phyloP scores from a whole-genome alignment of 1,140 invertebrate species.

The Hylyphantes graminicola region DNA sequence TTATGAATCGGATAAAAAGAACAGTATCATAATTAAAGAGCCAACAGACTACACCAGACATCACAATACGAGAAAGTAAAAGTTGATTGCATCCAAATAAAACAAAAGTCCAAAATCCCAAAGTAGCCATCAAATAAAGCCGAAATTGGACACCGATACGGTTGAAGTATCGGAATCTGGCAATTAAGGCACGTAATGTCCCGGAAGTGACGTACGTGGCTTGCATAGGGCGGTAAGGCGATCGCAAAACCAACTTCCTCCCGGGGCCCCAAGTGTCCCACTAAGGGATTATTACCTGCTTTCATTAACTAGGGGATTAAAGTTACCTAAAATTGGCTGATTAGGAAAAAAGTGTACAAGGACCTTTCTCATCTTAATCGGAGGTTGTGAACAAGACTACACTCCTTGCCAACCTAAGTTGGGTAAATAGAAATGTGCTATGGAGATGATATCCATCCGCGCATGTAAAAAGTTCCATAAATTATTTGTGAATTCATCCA shows the following conservation, averaged over 20 bases:
- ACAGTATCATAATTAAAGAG: background rate
- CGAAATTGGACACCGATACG: constrained; percentile 58
- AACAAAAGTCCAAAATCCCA: background rate
- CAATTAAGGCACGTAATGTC: constrained; percentile 56
- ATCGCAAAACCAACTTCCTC: constrained; percentile 55
- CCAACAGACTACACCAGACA: background rate
- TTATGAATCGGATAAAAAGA: background rate
- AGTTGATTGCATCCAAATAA: too few relatives aligned
- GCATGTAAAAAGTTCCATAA: too few relatives aligned
- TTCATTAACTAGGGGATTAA: constrained; percentile 54
- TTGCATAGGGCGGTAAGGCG: constrained; percentile 37
- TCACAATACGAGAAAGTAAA: too few relatives aligned
- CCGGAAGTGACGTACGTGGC: constrained; percentile 54
- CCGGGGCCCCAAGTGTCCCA: background rate
- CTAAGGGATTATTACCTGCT: constrained; percentile 43
- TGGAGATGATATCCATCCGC: too few relatives aligned
- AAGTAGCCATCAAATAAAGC: constrained; percentile 43
- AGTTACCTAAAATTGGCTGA: constrained; percentile 24
- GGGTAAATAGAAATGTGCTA: too few relatives aligned
- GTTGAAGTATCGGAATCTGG: constrained; percentile 59
- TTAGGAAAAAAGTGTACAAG: too few relatives aligned
- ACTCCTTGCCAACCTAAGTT: too few relatives aligned
- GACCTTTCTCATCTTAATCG: too few relatives aligned
- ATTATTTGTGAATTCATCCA: too few relatives aligned
- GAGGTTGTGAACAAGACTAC: too few relatives aligned